A percentile compares a stretch with the other conserved stretches of the same genome.
Conservation (phyloP, 2,797 vertebrate genomes). For the Ciconia nigra region DNA sequence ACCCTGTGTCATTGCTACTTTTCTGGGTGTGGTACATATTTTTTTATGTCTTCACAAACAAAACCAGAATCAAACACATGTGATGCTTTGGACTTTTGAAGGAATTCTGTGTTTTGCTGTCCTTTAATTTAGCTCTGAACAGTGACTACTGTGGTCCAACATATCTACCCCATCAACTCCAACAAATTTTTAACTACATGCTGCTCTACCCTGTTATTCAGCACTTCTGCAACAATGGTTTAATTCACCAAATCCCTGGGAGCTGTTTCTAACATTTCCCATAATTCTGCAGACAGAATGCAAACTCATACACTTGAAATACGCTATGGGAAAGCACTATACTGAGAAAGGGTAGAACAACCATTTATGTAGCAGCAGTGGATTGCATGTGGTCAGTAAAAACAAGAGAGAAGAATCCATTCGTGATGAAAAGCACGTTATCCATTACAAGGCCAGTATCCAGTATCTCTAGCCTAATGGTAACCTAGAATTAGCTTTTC, state of each 20-base stretch:
- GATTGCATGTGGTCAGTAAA: neutral
- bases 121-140: neutral
- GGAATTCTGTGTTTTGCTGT: neutral
- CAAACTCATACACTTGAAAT: neutral
- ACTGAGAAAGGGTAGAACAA: neutral
- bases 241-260: neutral
- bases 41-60: neutral
- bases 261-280: neutral
- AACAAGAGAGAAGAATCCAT: neutral
- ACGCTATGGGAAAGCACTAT: neutral
- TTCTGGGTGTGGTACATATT: neutral
- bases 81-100: neutral
- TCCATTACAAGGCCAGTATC: neutral
- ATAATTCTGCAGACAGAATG: neutral
- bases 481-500: neutral
- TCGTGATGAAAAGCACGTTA: neutral
- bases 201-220: neutral
- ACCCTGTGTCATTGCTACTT: neutral
- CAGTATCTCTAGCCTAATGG: neutral
- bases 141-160: neutral
- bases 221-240: neutral
- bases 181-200: neutral
- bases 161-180: neutral
- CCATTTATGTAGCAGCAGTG: neutral
- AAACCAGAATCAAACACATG: neutral